Evolutionary conservation across 1,140 invertebrate species (phyloP), one percentile per base, ranked within the genome.

Genomic region (Drosophila sechellia): DNA sequence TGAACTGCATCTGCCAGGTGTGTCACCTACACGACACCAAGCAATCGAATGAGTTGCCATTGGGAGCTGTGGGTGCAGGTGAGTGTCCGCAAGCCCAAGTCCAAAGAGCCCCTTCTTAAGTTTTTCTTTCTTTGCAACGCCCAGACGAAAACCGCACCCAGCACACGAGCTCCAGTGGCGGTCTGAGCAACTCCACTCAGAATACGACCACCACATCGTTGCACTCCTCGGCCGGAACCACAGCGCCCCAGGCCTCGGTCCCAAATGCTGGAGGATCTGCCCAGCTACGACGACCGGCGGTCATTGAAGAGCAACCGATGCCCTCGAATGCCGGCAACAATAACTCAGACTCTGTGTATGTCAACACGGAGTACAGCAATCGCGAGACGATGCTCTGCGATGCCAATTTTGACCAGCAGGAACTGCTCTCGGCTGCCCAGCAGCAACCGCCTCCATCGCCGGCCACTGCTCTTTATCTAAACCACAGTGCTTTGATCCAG

Each of bases 1-100:
- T 99, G 0, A 96, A 97, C 87, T 97, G 96, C 76, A 96, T 99
- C 63, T 99, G 98, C 92, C 95, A 96, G 93, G 97, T 98, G 40
- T 98, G 97, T 93, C 96, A 97, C 17, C 93, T 98, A 42, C 96
- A 97, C 92, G 95, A 92, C 46, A 91, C 91, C 55, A 92, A 92
- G 52, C 91, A 91, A 39, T 90, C 86, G 12, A 90, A 80, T 31
- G 80, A 86, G 35, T 54, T 90, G 63, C 85, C 90, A 6, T 27
- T 87, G 42, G 79, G 79, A 20, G 71, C 74, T 1, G 61, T 61
- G n/a, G 59, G 57, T 10, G 31, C 58, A 34, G 86, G 91, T 92
- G 66, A 80, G 77, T 60, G 11, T 6, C 15, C 31, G 10, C 31
- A 12, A 8, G 2, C 20, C 12, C 8, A 1, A 17, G 1, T 25